Evolutionary conservation across 1,140 invertebrate species (phyloP).

Genomic region (Cryptotermes secundus): DNA sequence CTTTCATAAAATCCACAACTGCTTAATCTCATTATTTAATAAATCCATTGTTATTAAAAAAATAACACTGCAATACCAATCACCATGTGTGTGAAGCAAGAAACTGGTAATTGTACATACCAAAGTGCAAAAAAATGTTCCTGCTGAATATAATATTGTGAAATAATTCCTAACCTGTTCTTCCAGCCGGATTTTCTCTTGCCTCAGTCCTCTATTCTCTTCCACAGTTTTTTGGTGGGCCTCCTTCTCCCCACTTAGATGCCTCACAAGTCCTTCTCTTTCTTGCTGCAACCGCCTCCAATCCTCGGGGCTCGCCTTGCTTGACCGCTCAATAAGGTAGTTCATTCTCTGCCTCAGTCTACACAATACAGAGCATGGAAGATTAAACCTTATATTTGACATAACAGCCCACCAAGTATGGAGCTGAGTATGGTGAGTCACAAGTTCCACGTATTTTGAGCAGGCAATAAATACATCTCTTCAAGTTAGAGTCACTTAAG

Average conservation of each 20-base stretch:
- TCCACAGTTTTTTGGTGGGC: slow-evolving; percentile 63
- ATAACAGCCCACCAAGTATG: too few species aligned
- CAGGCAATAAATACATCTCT: too few species aligned
- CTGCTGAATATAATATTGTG: slow-evolving; percentile 4
- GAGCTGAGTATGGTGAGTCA: too few species aligned
- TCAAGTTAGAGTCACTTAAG: too few species aligned
- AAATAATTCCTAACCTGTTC: slow-evolving; percentile 62
- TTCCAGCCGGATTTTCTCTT: slow-evolving; percentile 72
- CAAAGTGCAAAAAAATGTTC: not conserved
- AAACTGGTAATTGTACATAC: not conserved
- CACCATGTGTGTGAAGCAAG: too few species aligned
- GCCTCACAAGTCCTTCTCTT: slow-evolving; percentile 73
- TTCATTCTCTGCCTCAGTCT: slow-evolving; percentile 32
- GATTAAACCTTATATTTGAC: too few species aligned
- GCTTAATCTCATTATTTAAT: too few species aligned
- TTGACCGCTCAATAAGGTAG: slow-evolving; percentile 81
- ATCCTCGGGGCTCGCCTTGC: slow-evolving; percentile 89
- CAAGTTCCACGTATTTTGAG: too few species aligned
- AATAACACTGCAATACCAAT: too few species aligned
- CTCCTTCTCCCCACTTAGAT: slow-evolving; percentile 71
- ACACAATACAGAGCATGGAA: not conserved
- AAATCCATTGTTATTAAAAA: too few species aligned
- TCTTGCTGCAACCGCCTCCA: slow-evolving; percentile 83
- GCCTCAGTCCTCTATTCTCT: slow-evolving; percentile 60
- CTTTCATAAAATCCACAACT: too few species aligned